phyloP scores from a whole-genome alignment of 2,888 invertebrate species.

The Blomia tropicalis region DNA sequence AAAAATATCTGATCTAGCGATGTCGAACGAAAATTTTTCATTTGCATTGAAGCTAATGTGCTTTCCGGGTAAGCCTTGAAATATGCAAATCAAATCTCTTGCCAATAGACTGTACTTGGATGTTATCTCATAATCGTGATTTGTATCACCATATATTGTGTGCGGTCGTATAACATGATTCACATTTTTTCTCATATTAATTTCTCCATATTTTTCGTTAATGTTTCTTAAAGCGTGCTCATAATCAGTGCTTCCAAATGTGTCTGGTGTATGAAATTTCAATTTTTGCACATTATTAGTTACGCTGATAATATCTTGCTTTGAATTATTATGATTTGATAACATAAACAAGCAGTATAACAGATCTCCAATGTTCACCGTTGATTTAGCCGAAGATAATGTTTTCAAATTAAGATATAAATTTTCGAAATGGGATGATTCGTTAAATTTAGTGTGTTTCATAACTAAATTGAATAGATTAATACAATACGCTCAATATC shows the following conservation, averaged over 20 bases:
- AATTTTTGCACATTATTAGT: background rate
- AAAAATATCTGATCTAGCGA: background rate
- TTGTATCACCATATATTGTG: slow-evolving; percentile 8
- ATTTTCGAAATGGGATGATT: background rate
- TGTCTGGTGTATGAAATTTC: background rate
- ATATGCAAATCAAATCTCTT: slow-evolving; percentile 43
- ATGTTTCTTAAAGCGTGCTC: background rate
- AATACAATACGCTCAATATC: too few species aligned
- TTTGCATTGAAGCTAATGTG: slow-evolving; percentile 48
- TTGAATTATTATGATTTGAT: background rate
- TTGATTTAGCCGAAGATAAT: background rate
- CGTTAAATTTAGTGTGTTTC: background rate
- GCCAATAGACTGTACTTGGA: slow-evolving; percentile 32
- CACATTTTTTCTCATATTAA: background rate
- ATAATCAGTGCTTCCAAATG: background rate
- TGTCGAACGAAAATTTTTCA: background rate
- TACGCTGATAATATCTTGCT: background rate
- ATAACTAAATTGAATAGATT: background rate
- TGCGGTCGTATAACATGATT: slow-evolving; percentile 1
- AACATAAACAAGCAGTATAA: slow-evolving; percentile 1
- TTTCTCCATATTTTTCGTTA: background rate
- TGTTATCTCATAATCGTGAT: slow-evolving; percentile 18
- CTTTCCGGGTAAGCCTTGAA: slow-evolving; percentile 73
- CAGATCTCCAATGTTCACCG: background rate
- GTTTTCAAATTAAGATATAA: background rate